Evolutionary conservation across 1,140 invertebrate genomes (phyloP).

Genomic region (Drosophila oshimai): DNA sequence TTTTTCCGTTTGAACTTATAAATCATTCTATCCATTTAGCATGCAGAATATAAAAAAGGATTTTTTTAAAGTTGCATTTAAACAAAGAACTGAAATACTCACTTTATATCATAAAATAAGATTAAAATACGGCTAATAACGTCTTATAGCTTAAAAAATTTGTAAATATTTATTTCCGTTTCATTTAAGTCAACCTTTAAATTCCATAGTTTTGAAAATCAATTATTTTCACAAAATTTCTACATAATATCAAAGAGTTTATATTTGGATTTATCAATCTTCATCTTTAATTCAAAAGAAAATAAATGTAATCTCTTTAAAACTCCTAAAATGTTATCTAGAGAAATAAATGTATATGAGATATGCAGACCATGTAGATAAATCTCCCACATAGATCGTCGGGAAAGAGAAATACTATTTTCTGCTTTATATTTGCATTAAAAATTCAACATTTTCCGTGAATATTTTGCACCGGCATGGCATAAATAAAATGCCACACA

Average conservation of each 20-base stretch:
- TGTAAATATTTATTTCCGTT: too few relatives aligned
- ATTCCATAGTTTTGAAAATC: too few relatives aligned
- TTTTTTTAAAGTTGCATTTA: too few relatives aligned
- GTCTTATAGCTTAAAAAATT: too few relatives aligned
- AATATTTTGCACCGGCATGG: conserved; percentile 35
- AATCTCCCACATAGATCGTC: not conserved
- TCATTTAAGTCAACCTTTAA: too few relatives aligned
- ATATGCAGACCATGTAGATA: not conserved
- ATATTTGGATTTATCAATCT: not conserved
- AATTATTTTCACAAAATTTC: too few relatives aligned
- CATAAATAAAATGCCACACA: conserved; percentile 53
- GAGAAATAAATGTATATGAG: not conserved
- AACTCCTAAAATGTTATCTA: not conserved
- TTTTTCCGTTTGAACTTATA: too few relatives aligned
- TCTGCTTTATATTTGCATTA: conserved; percentile 39
- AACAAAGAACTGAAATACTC: too few relatives aligned
- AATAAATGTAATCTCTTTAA: not conserved
- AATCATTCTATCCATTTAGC: too few relatives aligned
- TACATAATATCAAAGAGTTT: not conserved
- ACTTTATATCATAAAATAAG: too few relatives aligned
- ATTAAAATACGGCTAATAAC: too few relatives aligned
- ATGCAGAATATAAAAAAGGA: too few relatives aligned
- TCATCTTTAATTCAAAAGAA: not conserved
- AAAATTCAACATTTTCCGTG: conserved; percentile 26
- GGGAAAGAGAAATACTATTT: conserved; percentile 25